Conservation (phyloP, 2,797 vertebrate genomes). For the Neosilurus hyrtlii region DNA sequence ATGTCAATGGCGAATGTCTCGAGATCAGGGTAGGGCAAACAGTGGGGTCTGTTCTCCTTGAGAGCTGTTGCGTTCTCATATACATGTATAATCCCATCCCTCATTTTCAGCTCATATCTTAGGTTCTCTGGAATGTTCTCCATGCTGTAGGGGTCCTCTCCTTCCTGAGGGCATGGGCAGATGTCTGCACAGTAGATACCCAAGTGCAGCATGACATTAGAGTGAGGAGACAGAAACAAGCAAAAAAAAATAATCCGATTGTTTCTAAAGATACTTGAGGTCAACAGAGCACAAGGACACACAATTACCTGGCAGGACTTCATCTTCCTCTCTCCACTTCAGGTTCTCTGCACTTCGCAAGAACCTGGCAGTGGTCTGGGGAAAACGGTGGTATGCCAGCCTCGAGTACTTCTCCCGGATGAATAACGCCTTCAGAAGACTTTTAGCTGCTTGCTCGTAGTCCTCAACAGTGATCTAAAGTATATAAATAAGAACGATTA, state of each 20-base stretch:
- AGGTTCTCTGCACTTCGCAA: constrained; percentile 72
- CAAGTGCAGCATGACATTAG: background rate
- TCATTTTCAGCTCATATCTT: constrained; percentile 82
- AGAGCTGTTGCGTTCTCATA: constrained; percentile 78
- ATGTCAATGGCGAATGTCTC: constrained; percentile 93
- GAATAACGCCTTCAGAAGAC: constrained; percentile 83
- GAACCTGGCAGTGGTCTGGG: constrained; percentile 80
- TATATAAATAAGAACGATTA: background rate
- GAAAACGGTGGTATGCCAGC: constrained; percentile 90
- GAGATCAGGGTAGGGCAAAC: constrained; percentile 90
- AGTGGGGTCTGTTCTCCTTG: constrained; percentile 76
- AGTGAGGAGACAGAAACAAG: background rate
- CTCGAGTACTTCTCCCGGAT: constrained; percentile 91
- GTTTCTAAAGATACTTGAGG: background rate
- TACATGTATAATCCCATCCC: constrained; percentile 85
- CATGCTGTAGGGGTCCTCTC: constrained; percentile 83
- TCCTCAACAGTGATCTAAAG: constrained; percentile 92
- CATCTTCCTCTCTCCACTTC: constrained; percentile 79
- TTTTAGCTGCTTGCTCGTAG: constrained; percentile 91
- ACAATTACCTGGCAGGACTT: constrained; percentile 81
- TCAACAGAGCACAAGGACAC: background rate
- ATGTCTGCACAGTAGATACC: constrained; percentile 70
- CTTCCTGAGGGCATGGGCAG: constrained; percentile 76
- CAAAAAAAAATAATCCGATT: background rate
- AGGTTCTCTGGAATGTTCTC: constrained; percentile 85